phyloP scores from a whole-genome alignment of 2,888 invertebrate species.

The Arctia plantaginis region DNA sequence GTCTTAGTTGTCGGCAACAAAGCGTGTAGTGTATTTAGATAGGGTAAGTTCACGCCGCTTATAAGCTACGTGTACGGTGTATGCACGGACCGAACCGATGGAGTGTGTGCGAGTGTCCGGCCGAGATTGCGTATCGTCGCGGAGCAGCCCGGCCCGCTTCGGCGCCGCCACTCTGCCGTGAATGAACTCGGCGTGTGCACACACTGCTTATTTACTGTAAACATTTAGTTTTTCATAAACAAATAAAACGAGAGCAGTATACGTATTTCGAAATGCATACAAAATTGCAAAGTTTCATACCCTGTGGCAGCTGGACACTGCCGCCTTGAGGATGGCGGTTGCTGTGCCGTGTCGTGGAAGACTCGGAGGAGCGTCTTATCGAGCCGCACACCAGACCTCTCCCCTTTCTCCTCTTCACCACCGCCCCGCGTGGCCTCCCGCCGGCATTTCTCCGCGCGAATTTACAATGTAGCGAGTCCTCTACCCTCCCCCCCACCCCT shows the following conservation, averaged over 20 bases:
- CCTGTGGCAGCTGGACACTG: neutral
- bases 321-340: slow-evolving; percentile 22
- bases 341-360: slow-evolving; percentile 35
- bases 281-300: neutral
- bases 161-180: neutral
- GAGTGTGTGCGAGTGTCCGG: slow-evolving; percentile 42
- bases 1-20: slow-evolving; percentile 3
- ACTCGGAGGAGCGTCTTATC: slow-evolving; percentile 64
- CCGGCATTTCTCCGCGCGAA: slow-evolving; percentile 68
- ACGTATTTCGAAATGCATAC: neutral
- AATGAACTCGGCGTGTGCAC: neutral
- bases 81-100: slow-evolving; percentile 20
- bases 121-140: slow-evolving; percentile 47
- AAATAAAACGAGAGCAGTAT: neutral
- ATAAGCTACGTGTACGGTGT: slow-evolving; percentile 16
- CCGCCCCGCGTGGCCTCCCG: slow-evolving; percentile 32
- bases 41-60: slow-evolving; percentile 33
- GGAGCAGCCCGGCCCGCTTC: slow-evolving; percentile 26
- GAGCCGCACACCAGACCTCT: slow-evolving; percentile 62
- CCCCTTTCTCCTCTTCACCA: slow-evolving; percentile 37
- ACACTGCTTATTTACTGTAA: slow-evolving; percentile 1
- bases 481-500: slow-evolving; percentile 59
- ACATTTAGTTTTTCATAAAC: neutral
- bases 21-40: slow-evolving; percentile 37
- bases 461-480: slow-evolving; percentile 77